A percentile compares a stretch with the other conserved stretches of the same genome.
Evolutionary conservation across 2,113 vertebrate species (phyloP).

Genomic region (Colinus virginianus): DNA sequence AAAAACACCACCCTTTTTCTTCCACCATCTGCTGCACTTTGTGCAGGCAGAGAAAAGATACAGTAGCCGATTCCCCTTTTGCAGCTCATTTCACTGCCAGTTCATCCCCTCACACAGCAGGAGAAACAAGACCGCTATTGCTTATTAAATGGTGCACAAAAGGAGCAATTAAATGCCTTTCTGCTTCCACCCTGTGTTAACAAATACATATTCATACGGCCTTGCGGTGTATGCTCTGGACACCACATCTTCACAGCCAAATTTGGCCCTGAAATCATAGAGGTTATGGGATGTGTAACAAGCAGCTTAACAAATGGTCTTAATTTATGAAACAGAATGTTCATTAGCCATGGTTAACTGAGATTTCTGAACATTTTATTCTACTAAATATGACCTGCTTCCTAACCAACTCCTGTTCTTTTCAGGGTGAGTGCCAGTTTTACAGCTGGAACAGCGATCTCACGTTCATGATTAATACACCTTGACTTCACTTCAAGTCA

Average conservation of each 20-base stretch:
- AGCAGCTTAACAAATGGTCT: background rate
- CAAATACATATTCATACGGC: accelerated
- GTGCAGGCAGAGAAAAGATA: background rate
- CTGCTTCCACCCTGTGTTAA: background rate
- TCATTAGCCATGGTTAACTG: background rate
- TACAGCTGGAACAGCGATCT: background rate
- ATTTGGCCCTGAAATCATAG: background rate
- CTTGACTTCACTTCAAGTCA: background rate
- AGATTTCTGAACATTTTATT: background rate
- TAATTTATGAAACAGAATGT: background rate
- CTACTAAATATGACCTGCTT: background rate
- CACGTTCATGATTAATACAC: background rate
- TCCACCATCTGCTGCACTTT: background rate
- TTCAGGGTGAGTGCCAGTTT: background rate
- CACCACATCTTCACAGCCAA: background rate
- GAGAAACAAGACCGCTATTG: background rate
- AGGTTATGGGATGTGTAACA: background rate
- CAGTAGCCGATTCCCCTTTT: background rate
- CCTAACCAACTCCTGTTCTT: background rate
- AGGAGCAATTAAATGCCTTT: background rate
- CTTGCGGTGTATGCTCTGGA: background rate
- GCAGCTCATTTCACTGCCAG: background rate
- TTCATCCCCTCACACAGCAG: background rate
- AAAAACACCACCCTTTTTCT: background rate
- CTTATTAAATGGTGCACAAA: background rate